A percentile compares a stretch with the other conserved stretches of the same genome.
Evolutionary conservation across 1,140 invertebrate genomes (phyloP).

Genomic region (Achatina immaculata): DNA sequence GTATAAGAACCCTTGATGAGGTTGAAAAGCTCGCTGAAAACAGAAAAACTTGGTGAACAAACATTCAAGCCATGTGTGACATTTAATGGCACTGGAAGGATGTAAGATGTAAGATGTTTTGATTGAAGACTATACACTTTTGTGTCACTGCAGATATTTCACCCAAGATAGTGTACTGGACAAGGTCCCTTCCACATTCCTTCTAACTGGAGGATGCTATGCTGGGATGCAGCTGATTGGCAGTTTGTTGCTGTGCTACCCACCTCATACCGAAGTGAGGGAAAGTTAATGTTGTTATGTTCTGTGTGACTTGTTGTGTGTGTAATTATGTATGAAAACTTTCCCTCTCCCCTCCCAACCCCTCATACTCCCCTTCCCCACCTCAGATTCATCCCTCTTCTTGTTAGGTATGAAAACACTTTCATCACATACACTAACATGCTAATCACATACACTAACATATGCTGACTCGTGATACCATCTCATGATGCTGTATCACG

Average conservation of each 20-base stretch:
- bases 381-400: no score
- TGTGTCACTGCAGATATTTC: constrained; percentile 65
- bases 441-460: no score
- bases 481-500: no score
- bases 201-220: constrained; percentile 67
- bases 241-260: constrained; percentile 17
- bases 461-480: no score
- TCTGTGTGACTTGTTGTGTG: not conserved
- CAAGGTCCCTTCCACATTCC: constrained; percentile 68
- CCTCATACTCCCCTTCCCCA: no score
- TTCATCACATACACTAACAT: no score
- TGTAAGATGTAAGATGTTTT: not conserved
- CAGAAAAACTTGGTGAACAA: not conserved
- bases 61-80: not conserved
- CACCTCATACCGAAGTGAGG: constrained; percentile 3
- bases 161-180: constrained; percentile 60
- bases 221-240: constrained; percentile 65
- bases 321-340: no score
- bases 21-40: no score
- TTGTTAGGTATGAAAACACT: no score
- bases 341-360: no score
- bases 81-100: no score
- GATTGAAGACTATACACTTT: not conserved
- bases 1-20: no score
- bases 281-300: not conserved